Conservation (phyloP, 2,113 vertebrate species). For the Camarhynchus parvulus region DNA sequence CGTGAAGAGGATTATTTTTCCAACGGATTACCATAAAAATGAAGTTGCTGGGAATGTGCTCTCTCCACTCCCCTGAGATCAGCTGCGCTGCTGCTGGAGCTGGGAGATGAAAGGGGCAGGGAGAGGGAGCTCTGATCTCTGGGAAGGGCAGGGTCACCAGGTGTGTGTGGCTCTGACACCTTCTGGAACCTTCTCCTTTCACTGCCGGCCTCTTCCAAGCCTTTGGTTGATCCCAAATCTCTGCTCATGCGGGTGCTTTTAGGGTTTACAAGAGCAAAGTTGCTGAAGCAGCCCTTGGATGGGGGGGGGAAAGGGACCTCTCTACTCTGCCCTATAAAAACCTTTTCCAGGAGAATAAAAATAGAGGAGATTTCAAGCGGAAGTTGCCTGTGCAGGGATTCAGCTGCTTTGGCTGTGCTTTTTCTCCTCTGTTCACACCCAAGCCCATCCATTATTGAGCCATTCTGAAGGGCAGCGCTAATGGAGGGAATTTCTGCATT, state of each 20-base stretch:
- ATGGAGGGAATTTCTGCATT: neutral
- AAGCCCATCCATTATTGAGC: neutral
- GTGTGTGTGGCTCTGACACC: neutral
- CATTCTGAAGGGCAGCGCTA: neutral
- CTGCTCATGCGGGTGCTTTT: fast-evolving
- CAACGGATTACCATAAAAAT: constrained; percentile 68
- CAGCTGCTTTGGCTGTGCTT: neutral
- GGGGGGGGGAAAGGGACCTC: fast-evolving
- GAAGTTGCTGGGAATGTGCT: constrained; percentile 43
- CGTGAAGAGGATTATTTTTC: constrained; percentile 68
- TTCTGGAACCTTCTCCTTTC: neutral
- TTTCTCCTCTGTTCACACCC: neutral
- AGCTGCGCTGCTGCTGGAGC: neutral
- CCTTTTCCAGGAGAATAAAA: neutral
- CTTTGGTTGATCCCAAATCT: neutral
- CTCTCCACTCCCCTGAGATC: constrained; percentile 14
- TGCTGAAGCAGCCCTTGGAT: neutral
- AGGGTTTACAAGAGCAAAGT: fast-evolving
- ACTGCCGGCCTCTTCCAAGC: neutral
- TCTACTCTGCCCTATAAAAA: neutral
- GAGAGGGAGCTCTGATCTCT: neutral
- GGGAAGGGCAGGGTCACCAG: neutral
- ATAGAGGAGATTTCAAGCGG: neutral
- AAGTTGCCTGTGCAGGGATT: neutral
- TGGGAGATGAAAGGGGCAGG: neutral